These are phyloP conservation scores for Enteromius argenteus DNA, from an alignment of 2,797 vertebrate genomes.

Conservation along the genomic window DNA sequence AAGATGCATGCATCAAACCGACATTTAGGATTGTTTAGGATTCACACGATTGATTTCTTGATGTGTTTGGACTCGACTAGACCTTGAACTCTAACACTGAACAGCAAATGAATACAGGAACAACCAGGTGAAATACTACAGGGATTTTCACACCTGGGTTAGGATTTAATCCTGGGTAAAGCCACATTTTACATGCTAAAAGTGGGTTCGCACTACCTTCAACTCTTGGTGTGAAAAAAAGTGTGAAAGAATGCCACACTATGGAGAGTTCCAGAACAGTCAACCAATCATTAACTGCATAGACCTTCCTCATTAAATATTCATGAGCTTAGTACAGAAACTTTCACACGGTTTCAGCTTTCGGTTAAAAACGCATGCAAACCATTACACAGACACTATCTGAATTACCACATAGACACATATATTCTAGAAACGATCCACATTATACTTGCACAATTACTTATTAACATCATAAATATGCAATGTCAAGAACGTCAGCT, in stretches of 20 bases:
- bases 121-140: not conserved
- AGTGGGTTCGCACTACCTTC: not conserved
- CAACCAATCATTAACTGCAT: not conserved
- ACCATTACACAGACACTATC: not conserved
- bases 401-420: not conserved
- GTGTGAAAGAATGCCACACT: not conserved
- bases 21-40: not conserved
- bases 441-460: not conserved
- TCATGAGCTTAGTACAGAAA: not conserved
- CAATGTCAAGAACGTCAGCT: not conserved
- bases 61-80: not conserved
- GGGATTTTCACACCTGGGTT: not conserved
- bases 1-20: not conserved
- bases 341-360: not conserved
- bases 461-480: too few species aligned
- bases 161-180: not conserved
- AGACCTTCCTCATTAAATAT: conserved; percentile 14
- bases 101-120: not conserved
- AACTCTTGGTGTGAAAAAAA: not conserved
- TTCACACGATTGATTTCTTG: not conserved
- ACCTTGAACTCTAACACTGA: not conserved
- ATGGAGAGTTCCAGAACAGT: not conserved
- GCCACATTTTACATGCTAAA: not conserved
- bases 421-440: not conserved
- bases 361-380: not conserved